Percentiles rank a stretch among this genome's conserved stretches.
These are phyloP conservation scores for Lycophotia porphyrea DNA, from an alignment of 2,888 invertebrate species.

Conservation along the genomic window DNA sequence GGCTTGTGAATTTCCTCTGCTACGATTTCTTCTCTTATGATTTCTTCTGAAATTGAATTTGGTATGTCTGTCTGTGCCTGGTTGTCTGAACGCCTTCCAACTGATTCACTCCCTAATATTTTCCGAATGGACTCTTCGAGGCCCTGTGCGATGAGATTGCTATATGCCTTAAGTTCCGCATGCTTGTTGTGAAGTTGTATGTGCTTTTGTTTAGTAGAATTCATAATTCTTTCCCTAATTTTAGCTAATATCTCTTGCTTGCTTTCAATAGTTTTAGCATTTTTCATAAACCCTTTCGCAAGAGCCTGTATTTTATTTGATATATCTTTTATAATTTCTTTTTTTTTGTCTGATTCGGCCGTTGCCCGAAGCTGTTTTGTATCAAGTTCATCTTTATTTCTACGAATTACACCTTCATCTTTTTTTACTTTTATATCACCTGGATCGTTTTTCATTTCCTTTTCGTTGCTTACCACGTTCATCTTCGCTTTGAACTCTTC, in stretches of 20 bases:
- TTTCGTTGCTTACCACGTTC: slow-evolving; percentile 34
- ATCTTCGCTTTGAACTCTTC: slow-evolving; percentile 73
- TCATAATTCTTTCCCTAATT: slow-evolving; percentile 65
- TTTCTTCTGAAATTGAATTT: slow-evolving; percentile 15
- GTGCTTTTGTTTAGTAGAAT: slow-evolving; percentile 64
- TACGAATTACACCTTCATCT: slow-evolving; percentile 21
- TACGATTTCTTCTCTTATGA: neutral
- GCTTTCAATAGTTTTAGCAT: slow-evolving; percentile 65
- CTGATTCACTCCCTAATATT: slow-evolving; percentile 28
- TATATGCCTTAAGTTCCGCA: slow-evolving; percentile 66
- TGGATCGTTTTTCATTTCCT: neutral
- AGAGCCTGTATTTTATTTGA: slow-evolving; percentile 71
- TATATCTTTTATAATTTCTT: slow-evolving; percentile 63
- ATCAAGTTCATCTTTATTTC: slow-evolving; percentile 10
- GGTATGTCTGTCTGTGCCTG: neutral
- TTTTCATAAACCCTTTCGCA: slow-evolving; percentile 64
- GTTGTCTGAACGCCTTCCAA: slow-evolving; percentile 40
- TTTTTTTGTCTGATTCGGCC: slow-evolving; percentile 40
- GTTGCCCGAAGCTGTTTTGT: neutral
- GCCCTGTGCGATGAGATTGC: slow-evolving; percentile 67
- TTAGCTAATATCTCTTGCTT: slow-evolving; percentile 67
- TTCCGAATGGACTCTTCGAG: slow-evolving; percentile 64
- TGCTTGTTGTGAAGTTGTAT: slow-evolving; percentile 60
- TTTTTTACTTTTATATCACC: neutral
- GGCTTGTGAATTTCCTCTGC: neutral